Evolutionary conservation across 2,888 invertebrate genomes (phyloP).

Genomic region (Rhamnusium bicolor): DNA sequence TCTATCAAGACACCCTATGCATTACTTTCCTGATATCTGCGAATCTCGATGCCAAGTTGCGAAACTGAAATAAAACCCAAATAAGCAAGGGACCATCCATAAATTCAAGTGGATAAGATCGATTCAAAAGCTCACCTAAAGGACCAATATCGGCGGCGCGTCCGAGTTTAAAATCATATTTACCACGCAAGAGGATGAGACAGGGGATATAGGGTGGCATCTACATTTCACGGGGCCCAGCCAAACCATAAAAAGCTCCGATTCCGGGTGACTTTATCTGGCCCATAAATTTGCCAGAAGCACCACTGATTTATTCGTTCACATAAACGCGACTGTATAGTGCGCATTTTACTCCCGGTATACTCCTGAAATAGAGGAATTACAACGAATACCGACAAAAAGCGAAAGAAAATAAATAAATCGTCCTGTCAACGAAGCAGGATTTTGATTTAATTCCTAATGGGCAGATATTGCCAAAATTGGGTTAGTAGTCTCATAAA

Average conservation of each 20-base stretch:
- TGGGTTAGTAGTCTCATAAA: background rate
- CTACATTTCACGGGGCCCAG: slow-evolving; percentile 70
- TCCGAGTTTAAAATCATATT: slow-evolving; percentile 70
- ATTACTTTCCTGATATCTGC: slow-evolving; percentile 40
- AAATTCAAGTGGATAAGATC: slow-evolving; percentile 64
- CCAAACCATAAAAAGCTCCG: slow-evolving; percentile 71
- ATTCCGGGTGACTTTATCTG: slow-evolving; percentile 72
- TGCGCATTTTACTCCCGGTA: slow-evolving; percentile 21
- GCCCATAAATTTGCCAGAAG: slow-evolving; percentile 72
- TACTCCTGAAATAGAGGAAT: slow-evolving; percentile 13
- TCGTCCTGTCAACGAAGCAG: slow-evolving; percentile 1
- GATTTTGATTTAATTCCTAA: background rate
- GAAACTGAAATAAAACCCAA: slow-evolving; percentile 60
- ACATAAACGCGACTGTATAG: slow-evolving; percentile 66
- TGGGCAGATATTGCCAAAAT: background rate
- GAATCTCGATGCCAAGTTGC: slow-evolving; percentile 53
- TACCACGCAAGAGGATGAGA: slow-evolving; percentile 56
- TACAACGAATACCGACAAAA: slow-evolving; percentile 21
- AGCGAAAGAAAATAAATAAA: slow-evolving; percentile 25
- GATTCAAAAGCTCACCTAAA: slow-evolving; percentile 65
- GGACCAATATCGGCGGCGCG: slow-evolving; percentile 66
- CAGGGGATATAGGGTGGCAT: slow-evolving; percentile 59
- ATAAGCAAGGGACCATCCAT: slow-evolving; percentile 60
- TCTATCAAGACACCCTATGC: slow-evolving; percentile 7
- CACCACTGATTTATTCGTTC: slow-evolving; percentile 72